phyloP scores from a whole-genome alignment of 2,113 vertebrate genomes.

The Hyperopisus bebe region DNA sequence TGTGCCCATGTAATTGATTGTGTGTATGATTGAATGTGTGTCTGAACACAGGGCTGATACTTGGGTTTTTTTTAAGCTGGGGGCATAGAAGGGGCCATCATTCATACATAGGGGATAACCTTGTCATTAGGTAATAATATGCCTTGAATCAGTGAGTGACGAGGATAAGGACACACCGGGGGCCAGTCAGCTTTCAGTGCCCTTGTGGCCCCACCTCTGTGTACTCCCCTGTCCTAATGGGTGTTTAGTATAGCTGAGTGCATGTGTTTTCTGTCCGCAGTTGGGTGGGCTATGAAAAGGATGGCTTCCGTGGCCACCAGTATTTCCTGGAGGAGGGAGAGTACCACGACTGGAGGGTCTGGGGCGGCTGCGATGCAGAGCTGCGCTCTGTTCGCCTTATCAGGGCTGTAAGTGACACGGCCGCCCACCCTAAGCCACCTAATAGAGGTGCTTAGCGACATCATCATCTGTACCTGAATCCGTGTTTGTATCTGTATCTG shows the following conservation, averaged over 20 bases:
- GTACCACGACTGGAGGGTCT: constrained; percentile 82
- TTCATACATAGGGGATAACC: not conserved
- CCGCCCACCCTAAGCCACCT: not conserved
- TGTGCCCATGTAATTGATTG: not conserved
- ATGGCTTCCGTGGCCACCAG: constrained; percentile 86
- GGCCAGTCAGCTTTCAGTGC: not conserved
- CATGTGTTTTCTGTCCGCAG: constrained; percentile 45
- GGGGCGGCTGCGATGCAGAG: constrained; percentile 73
- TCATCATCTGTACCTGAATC: not conserved
- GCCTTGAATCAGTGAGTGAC: not conserved
- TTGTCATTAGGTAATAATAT: not conserved
- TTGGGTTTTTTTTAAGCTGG: not conserved
- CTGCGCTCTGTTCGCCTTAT: constrained; percentile 79
- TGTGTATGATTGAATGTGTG: not conserved
- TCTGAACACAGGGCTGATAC: not conserved
- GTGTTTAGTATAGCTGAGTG: not conserved
- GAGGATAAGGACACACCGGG: not conserved
- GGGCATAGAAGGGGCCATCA: not conserved
- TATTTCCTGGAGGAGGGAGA: constrained; percentile 94
- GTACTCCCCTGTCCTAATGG: not conserved
- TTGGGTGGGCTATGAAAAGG: constrained; percentile 93
- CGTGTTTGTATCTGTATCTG: not conserved
- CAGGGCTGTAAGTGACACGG: constrained; percentile 68
- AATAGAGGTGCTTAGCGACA: not conserved
- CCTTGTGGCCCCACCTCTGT: not conserved